A percentile compares a stretch with the other conserved stretches of the same genome.
phyloP scores from a whole-genome alignment of 1,140 invertebrate genomes.

The Aphis gossypii region DNA sequence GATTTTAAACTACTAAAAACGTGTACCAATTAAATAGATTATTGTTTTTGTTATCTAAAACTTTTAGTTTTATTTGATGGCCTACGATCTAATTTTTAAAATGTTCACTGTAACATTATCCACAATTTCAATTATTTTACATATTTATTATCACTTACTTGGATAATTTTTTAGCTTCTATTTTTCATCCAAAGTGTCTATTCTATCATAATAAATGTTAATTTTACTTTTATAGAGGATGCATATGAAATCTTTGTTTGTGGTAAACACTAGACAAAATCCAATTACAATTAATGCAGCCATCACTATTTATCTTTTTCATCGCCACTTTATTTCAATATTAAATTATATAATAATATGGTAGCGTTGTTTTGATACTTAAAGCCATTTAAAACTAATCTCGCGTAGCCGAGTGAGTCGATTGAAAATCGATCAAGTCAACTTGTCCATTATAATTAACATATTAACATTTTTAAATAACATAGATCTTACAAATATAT shows the following conservation, averaged over 20 bases:
- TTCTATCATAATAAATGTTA: background rate
- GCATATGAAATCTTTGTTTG: background rate
- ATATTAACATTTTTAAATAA: background rate
- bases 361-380: background rate
- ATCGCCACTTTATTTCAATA: background rate
- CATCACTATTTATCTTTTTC: background rate
- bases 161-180: background rate
- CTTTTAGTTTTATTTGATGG: background rate
- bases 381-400: slow-evolving; percentile 22
- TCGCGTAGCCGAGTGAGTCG: background rate
- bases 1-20: background rate
- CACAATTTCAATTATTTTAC: background rate
- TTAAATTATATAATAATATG: background rate
- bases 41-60: background rate
- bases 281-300: background rate
- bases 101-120: background rate
- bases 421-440: slow-evolving; percentile 1
- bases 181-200: background rate
- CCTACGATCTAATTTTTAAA: background rate
- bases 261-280: background rate
- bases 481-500: slow-evolving; percentile 1
- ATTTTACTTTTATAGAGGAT: background rate
- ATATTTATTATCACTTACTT: no score
- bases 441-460: slow-evolving; percentile 24
- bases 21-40: background rate